Evolutionary conservation across 2,888 invertebrate species (phyloP).

Genomic region (Vesta saturnalis): DNA sequence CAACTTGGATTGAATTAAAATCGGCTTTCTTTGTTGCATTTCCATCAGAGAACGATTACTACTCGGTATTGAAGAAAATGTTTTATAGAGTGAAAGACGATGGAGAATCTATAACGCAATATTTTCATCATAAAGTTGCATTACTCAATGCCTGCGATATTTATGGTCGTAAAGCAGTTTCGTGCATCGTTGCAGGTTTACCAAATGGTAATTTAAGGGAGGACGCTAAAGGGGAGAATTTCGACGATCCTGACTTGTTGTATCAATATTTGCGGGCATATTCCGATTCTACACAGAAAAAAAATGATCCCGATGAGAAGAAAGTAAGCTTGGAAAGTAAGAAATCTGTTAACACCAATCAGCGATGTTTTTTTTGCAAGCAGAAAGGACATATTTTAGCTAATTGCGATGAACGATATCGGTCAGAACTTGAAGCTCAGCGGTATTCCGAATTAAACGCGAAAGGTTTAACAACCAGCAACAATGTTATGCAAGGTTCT

Average conservation of each 20-base stretch:
- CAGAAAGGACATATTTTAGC: not conserved
- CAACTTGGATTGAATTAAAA: conserved; percentile 37
- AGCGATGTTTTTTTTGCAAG: not conserved
- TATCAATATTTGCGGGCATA: conserved; percentile 25
- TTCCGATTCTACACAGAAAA: not conserved
- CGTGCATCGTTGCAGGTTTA: conserved; percentile 50
- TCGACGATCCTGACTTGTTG: conserved; percentile 25
- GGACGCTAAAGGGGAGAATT: conserved; percentile 23
- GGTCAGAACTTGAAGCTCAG: not conserved
- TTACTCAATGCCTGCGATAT: conserved; percentile 45
- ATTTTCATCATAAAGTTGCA: conserved; percentile 48
- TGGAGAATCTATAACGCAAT: conserved; percentile 44
- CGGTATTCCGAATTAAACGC: not conserved
- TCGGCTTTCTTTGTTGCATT: conserved; percentile 37
- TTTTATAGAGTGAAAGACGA: conserved; percentile 40
- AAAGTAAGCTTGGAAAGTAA: not conserved
- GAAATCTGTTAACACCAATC: not conserved
- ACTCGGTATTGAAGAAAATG: conserved; percentile 40
- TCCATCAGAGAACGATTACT: conserved; percentile 42
- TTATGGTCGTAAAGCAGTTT: conserved; percentile 46
- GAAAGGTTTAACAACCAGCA: not conserved
- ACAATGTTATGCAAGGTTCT: not conserved
- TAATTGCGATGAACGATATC: not conserved
- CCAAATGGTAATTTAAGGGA: conserved; percentile 5
- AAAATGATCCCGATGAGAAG: not conserved